Base-by-base conservation (phyloP, 1,140 invertebrate genomes). In the Onthophagus taurus region DNA sequence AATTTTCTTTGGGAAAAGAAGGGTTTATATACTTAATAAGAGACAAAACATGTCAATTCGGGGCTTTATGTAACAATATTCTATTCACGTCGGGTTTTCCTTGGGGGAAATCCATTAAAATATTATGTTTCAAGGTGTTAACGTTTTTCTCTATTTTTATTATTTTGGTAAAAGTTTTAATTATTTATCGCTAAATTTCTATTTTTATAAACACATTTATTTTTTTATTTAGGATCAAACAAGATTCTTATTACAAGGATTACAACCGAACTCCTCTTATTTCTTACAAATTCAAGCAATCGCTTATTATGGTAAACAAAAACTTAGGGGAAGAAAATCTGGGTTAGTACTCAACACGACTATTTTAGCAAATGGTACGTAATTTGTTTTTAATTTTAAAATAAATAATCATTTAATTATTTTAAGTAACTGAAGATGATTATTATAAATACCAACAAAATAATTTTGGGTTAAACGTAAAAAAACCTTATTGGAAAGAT, bases 261-360 rank as follows among this genome's bases (percentile, higher is more conserved):
- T 82, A 30, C 66, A 76, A 51, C 70, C 72, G 3, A 73, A 77
- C 50, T 80, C 76, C 1, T 71, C 76, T 57, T 83, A 82, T 54
- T 82, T 81, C 50, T 64, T 83, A 12, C 80, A 83, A 72, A 76
- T 83, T 2, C 79, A 82, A 59, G 78, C 77, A 4, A 69, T 81
- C 17, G 72, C 75, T 17, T 67, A 79, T 43, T 80, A 70, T 51
- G 79, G 78, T 2, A 66, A 69, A 12, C 68, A 75, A n/a, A 72
- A 76, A 44, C 59, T 82, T 11, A 72, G 77, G 31, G 80, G 79
- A 24, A 73, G 78, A 33, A 81, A 81, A 51, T 74, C 72, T 0
- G 75, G 74, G 9, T 67, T 79, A 39, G 69, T 82, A 19, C 72
- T 77, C 45, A 81, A 82, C 54, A 81, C 77, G 7, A 80, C 77